Percentiles rank a stretch among this genome's conserved stretches.
These are phyloP conservation scores for Drosophila bocki DNA, from an alignment of 1,140 invertebrate species.

Conservation along the genomic window DNA sequence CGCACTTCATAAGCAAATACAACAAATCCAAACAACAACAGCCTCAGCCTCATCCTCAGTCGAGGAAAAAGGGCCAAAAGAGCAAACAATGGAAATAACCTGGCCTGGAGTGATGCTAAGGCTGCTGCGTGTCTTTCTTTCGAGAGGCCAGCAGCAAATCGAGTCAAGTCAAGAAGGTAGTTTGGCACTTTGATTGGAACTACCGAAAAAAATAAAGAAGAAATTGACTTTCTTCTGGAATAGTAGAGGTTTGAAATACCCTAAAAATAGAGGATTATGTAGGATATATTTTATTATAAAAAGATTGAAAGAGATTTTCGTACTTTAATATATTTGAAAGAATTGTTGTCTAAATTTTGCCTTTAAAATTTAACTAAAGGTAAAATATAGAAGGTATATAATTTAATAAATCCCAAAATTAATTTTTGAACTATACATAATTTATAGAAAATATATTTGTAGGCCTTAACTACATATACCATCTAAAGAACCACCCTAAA, in stretches of 20 bases:
- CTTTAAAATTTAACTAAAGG: no score
- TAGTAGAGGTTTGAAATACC: background rate
- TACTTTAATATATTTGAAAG: background rate
- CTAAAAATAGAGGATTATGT: background rate
- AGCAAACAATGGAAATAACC: slow-evolving; percentile 77
- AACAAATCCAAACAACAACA: slow-evolving; percentile 60
- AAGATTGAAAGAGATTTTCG: background rate
- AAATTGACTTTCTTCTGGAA: background rate
- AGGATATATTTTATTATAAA: background rate
- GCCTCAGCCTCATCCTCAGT: slow-evolving; percentile 5
- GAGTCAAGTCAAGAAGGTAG: slow-evolving; percentile 52
- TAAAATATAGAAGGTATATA: no score
- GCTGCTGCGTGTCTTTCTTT: slow-evolving; percentile 35
- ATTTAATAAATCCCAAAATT: no score
- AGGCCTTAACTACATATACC: background rate
- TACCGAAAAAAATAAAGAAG: slow-evolving; percentile 44
- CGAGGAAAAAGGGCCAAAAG: slow-evolving; percentile 65
- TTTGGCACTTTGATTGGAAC: slow-evolving; percentile 79
- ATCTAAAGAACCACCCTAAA: background rate
- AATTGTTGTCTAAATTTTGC: no score
- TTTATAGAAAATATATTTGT: no score
- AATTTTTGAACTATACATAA: background rate
- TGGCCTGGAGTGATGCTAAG: slow-evolving; percentile 27
- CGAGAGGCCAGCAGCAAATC: slow-evolving; percentile 8
- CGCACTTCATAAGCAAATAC: slow-evolving; percentile 83